phyloP scores from a whole-genome alignment of 2,797 vertebrate genomes.

The Cyprinella venusta region DNA sequence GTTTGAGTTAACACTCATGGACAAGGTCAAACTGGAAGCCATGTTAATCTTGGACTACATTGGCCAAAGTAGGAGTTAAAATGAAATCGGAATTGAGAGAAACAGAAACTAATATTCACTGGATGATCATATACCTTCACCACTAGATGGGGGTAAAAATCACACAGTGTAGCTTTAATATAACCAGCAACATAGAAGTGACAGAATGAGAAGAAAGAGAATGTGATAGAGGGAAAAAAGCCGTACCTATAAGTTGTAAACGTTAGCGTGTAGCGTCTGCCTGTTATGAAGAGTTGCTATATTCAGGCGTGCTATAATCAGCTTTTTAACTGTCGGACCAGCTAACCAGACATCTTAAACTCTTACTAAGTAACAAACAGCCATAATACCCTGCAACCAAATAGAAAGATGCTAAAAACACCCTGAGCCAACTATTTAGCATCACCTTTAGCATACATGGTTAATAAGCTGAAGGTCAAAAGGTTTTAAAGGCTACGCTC shows the following conservation, averaged over 20 bases:
- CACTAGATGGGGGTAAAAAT: too few relatives aligned
- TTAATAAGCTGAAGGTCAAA: constrained; percentile 17
- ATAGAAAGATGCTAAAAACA: constrained; percentile 6
- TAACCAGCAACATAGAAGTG: neutral
- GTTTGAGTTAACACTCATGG: too few relatives aligned
- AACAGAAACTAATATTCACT: too few relatives aligned
- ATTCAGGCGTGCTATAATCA: neutral
- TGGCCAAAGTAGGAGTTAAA: too few relatives aligned
- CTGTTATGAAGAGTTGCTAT: neutral
- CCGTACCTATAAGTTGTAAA: neutral
- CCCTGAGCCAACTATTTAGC: neutral
- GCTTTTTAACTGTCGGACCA: neutral
- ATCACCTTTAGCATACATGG: neutral
- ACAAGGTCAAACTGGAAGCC: too few relatives aligned
- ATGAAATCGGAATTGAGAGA: too few relatives aligned
- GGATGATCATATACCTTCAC: too few relatives aligned
- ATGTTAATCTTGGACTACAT: too few relatives aligned
- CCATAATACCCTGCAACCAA: neutral
- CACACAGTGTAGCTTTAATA: too few relatives aligned
- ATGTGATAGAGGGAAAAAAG: neutral
- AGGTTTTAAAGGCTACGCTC: neutral
- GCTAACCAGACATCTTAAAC: neutral
- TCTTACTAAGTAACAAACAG: neutral
- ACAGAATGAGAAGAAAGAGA: neutral
- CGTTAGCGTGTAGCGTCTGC: neutral